phyloP scores from a whole-genome alignment of 2,797 vertebrate species.

The Chloroceryle amazona region DNA sequence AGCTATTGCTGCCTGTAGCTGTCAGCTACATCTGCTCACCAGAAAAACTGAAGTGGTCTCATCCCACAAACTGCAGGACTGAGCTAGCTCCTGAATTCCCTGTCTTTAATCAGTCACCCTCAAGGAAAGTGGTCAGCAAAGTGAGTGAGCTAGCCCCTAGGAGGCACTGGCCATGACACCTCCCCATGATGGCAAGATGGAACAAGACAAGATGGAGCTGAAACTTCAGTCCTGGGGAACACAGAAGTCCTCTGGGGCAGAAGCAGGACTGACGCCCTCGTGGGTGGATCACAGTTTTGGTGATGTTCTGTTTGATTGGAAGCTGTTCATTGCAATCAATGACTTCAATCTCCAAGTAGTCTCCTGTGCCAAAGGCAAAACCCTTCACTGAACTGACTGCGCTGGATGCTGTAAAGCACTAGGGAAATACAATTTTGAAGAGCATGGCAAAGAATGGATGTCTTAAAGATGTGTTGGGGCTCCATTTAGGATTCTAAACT shows the following conservation, averaged over 20 bases:
- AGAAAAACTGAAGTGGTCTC: not conserved
- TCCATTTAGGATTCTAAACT: constrained; percentile 8
- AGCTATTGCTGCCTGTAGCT: not conserved
- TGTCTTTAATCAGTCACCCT: not conserved
- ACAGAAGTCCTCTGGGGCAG: not conserved
- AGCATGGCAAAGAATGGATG: constrained; percentile 15
- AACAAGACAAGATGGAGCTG: not conserved
- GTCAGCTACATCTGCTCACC: not conserved
- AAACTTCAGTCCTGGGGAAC: not conserved
- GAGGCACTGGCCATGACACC: not conserved
- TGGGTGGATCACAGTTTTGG: not conserved
- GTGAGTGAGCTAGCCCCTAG: not conserved
- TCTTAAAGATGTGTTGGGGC: not conserved
- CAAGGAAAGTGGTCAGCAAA: not conserved
- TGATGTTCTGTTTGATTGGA: constrained; percentile 17
- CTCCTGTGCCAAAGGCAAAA: constrained; percentile 20
- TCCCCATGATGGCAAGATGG: not conserved
- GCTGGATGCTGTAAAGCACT: not conserved
- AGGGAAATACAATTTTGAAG: constrained; percentile 10
- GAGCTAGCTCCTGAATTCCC: not conserved
- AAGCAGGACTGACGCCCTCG: not conserved
- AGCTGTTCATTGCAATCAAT: constrained; percentile 2
- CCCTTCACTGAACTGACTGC: not conserved
- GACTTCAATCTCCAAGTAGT: constrained; percentile 19
- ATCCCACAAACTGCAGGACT: not conserved